phyloP scores from a whole-genome alignment of 2,888 invertebrate species.

The Sarcophaga carnaria region DNA sequence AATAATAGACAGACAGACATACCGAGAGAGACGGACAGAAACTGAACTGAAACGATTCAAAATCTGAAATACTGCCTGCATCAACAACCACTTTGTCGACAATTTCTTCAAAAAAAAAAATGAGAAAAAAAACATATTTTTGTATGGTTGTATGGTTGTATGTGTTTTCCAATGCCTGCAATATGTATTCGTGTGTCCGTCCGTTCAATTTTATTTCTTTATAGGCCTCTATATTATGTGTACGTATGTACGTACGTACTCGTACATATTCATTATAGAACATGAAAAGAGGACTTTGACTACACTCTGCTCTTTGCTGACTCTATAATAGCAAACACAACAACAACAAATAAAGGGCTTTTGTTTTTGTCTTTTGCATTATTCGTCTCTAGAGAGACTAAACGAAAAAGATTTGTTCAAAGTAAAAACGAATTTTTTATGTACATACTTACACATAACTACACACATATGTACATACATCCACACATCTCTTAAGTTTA shows the following conservation, averaged over 20 bases:
- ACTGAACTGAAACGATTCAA: constrained; percentile 29
- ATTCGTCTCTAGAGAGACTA: constrained; percentile 55
- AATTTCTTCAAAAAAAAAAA: neutral
- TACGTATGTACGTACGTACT: neutral
- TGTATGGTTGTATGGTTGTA: neutral
- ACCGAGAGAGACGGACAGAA: neutral
- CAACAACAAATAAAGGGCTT: neutral
- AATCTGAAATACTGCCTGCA: constrained; percentile 54
- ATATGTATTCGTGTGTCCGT: neutral
- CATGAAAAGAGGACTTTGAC: constrained; percentile 20
- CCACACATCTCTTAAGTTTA: neutral
- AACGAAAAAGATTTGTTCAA: constrained; percentile 41
- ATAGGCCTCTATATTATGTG: constrained; percentile 12
- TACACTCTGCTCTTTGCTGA: constrained; percentile 4
- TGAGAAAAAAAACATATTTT: too few relatives aligned
- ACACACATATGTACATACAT: neutral
- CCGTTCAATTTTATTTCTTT: neutral
- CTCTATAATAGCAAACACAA: neutral
- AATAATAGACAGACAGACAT: neutral
- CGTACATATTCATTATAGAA: neutral
- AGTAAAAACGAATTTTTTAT: constrained; percentile 31
- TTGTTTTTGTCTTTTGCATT: constrained; percentile 19
- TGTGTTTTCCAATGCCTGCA: neutral
- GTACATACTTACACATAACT: neutral
- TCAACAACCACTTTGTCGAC: constrained; percentile 27